Percentiles rank a stretch among this genome's conserved stretches.
phyloP scores from a whole-genome alignment of 23 tunicate genomes.

The Styela plicata region DNA sequence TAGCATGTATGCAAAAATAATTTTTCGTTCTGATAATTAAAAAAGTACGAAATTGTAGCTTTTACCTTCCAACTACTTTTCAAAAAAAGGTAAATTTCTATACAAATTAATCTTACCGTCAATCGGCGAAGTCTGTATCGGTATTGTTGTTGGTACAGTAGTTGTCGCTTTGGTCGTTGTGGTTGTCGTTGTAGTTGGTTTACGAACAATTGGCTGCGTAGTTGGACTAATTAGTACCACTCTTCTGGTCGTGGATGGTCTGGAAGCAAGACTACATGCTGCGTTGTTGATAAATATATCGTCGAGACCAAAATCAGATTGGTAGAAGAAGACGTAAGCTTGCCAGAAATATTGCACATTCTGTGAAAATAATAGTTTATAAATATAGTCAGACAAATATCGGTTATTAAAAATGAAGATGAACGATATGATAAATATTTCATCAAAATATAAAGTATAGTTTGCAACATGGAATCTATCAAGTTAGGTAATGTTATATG shows the following conservation, averaged over 20 bases:
- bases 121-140: conserved; percentile 2
- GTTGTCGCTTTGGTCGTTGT: conserved; percentile 32
- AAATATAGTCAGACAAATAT: no score
- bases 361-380: conserved; percentile 45
- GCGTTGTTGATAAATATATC: conserved; percentile 49
- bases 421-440: neutral
- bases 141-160: conserved; percentile 25
- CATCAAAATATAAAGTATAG: neutral
- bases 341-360: conserved; percentile 93
- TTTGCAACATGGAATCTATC: no score
- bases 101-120: conserved; percentile 3
- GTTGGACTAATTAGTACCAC: conserved; percentile 5
- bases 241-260: conserved; percentile 18
- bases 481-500: no score
- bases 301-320: conserved; percentile 85
- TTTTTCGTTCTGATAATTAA: no score
- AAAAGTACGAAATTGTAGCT: no score
- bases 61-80: no score
- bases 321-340: conserved; percentile 78
- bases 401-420: no score
- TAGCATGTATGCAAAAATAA: no score
- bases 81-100: no score
- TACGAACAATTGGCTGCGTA: conserved; percentile 11
- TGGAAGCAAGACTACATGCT: conserved; percentile 26
- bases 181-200: conserved; percentile 37